Conservation (phyloP, 2,797 vertebrate genomes). For the Selene dorsalis region DNA sequence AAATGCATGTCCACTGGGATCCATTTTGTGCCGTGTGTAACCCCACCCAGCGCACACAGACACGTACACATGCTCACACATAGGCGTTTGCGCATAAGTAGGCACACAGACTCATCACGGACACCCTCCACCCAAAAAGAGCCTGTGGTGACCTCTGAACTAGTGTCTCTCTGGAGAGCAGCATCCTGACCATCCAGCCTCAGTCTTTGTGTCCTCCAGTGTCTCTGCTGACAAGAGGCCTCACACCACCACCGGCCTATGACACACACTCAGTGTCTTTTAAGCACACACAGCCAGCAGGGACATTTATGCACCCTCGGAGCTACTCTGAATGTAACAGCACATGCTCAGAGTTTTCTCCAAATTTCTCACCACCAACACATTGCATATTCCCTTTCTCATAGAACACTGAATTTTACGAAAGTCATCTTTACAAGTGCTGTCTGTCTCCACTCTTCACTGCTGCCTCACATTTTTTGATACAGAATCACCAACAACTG, state of each 20-base stretch:
- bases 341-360: background rate
- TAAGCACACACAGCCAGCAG: constrained; percentile 50
- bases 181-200: constrained; percentile 62
- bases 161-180: constrained; percentile 69
- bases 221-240: constrained; percentile 67
- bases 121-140: constrained; percentile 63
- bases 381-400: background rate
- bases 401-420: background rate
- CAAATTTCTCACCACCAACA: background rate
- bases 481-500: background rate
- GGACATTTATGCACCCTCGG: constrained; percentile 33
- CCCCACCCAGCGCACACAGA: constrained; percentile 47
- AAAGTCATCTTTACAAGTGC: background rate
- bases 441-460: background rate
- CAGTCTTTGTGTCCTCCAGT: constrained; percentile 67
- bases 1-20: constrained; percentile 73
- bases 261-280: constrained; percentile 56
- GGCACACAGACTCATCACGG: constrained; percentile 23
- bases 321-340: constrained; percentile 2
- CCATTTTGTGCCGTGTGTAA: constrained; percentile 44
- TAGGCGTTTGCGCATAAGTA: constrained; percentile 49
- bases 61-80: constrained; percentile 67
- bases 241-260: constrained; percentile 61
- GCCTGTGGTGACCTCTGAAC: constrained; percentile 77
- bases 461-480: background rate